A percentile compares a stretch with the other conserved stretches of the same genome.
These are phyloP conservation scores for Chunga burmeisteri DNA, from an alignment of 2,113 vertebrate species.

Conservation along the genomic window DNA sequence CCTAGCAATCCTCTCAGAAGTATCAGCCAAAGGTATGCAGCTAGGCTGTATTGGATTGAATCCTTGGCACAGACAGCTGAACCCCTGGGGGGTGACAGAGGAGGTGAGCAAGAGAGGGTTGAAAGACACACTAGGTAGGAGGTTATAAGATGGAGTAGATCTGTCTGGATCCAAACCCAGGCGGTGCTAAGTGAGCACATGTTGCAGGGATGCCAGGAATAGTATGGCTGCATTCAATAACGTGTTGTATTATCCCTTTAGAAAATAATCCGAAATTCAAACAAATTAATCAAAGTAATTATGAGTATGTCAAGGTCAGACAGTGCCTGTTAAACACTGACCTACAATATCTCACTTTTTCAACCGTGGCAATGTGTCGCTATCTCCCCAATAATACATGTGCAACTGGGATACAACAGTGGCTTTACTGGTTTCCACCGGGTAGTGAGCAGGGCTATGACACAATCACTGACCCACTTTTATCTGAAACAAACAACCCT, in stretches of 20 bases:
- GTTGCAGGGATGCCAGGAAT: background rate
- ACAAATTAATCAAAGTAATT: background rate
- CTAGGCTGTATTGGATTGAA: background rate
- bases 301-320: background rate
- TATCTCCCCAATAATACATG: background rate
- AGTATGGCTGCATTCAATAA: background rate
- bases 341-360: background rate
- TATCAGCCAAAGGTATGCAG: background rate
- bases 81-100: background rate
- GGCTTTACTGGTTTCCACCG: background rate
- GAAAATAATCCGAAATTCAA: background rate
- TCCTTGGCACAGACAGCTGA: background rate
- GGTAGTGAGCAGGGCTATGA: background rate
- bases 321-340: background rate
- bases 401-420: background rate
- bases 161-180: background rate
- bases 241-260: background rate
- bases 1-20: background rate
- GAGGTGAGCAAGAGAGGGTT: background rate
- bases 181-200: background rate
- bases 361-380: background rate
- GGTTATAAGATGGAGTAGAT: background rate
- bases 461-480: background rate
- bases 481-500: background rate
- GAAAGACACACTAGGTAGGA: background rate